These are phyloP conservation scores for Lontra canadensis DNA, from an alignment of 2,113 vertebrate species.

Conservation along the genomic window DNA sequence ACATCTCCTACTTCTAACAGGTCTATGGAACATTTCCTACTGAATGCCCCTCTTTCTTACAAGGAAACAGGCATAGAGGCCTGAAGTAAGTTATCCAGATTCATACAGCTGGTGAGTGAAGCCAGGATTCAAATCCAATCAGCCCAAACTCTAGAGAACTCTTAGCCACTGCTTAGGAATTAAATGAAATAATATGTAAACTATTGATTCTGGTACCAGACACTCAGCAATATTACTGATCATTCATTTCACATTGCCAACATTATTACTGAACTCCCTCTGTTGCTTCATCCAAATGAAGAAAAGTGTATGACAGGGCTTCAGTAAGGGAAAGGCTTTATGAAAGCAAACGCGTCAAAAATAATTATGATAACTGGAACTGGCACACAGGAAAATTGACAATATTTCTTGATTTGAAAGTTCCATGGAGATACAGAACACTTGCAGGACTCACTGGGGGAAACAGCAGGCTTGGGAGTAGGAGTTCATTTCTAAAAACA, in stretches of 20 bases:
- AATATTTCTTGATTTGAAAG: neutral
- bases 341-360: neutral
- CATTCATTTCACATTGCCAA: neutral
- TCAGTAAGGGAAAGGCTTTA: neutral
- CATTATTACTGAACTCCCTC: neutral
- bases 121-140: neutral
- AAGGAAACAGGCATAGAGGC: neutral
- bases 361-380: neutral
- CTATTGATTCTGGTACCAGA: neutral
- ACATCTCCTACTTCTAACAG: neutral
- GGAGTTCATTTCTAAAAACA: neutral
- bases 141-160: neutral
- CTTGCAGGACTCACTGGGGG: neutral
- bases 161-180: neutral
- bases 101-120: neutral
- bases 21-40: neutral
- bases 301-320: neutral
- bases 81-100: neutral
- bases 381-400: neutral
- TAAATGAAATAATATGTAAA: neutral
- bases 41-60: neutral
- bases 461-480: accelerated
- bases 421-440: neutral
- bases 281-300: neutral
- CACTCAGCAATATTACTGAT: neutral